phyloP scores from a whole-genome alignment of 2,888 invertebrate genomes.

The Cactoblastis cactorum region DNA sequence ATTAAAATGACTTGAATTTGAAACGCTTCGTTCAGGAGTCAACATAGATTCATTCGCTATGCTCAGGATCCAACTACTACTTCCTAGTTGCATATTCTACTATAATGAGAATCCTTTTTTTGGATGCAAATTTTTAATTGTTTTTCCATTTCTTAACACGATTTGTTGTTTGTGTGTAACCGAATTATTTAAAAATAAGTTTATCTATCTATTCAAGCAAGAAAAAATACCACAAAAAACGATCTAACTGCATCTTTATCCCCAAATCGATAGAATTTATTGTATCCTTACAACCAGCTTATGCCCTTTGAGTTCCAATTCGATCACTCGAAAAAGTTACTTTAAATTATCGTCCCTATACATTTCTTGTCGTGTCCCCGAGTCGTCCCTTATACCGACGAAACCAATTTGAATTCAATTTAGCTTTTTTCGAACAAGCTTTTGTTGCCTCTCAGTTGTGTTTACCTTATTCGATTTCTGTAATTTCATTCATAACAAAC shows the following conservation, averaged over 20 bases:
- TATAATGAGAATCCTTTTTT: no score
- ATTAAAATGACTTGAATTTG: no score
- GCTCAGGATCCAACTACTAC: no score
- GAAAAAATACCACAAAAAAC: background rate
- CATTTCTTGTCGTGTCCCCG: conserved; percentile 69
- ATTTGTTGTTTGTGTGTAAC: no score
- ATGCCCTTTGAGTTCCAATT: conserved; percentile 17
- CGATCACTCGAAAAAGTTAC: conserved; percentile 52
- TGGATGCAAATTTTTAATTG: no score
- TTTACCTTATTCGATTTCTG: conserved; percentile 80
- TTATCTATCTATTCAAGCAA: no score
- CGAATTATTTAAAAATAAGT: background rate
- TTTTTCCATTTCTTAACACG: no score
- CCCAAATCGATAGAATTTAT: conserved; percentile 4
- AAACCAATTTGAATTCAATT: conserved; percentile 80
- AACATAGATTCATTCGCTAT: no score
- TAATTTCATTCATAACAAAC: conserved; percentile 80
- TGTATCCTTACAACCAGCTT: conserved; percentile 5
- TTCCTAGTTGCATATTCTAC: no score
- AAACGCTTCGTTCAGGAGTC: no score
- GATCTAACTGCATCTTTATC: background rate
- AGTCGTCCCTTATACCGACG: conserved; percentile 76
- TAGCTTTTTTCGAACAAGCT: conserved; percentile 77
- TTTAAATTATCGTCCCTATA: conserved; percentile 67
- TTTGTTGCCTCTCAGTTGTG: conserved; percentile 78